A percentile compares a stretch with the other conserved stretches of the same genome.
These are phyloP conservation scores for Serinus canaria DNA, from an alignment of 2,113 vertebrate genomes.

Conservation along the genomic window DNA sequence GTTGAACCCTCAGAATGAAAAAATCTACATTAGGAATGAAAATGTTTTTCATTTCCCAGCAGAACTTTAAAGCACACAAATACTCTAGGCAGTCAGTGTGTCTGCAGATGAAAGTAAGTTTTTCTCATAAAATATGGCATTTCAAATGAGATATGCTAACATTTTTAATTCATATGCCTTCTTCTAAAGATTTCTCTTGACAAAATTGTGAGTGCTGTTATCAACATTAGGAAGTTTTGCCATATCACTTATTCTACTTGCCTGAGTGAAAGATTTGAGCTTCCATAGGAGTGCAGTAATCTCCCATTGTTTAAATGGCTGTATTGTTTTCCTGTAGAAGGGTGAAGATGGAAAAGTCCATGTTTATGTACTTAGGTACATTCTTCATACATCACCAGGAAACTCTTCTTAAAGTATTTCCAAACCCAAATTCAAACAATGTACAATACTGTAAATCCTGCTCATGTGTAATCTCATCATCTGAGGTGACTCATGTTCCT, in stretches of 20 bases:
- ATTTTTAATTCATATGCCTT: conserved; percentile 31
- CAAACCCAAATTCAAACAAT: neutral
- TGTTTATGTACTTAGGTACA: neutral
- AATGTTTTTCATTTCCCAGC: conserved; percentile 46
- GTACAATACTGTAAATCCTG: neutral
- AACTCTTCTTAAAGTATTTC: neutral
- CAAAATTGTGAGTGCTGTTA: conserved; percentile 12
- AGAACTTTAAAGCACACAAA: conserved; percentile 27
- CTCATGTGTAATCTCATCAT: neutral
- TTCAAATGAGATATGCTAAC: neutral
- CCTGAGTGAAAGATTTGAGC: conserved; percentile 12
- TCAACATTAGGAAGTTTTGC: conserved; percentile 9
- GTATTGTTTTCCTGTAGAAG: neutral
- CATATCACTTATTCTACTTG: neutral
- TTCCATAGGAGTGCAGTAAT: conserved; percentile 1
- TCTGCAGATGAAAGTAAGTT: neutral
- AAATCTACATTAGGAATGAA: conserved; percentile 44
- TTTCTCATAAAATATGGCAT: neutral
- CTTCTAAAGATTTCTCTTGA: conserved; percentile 30
- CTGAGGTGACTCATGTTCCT: neutral
- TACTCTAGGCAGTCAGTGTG: neutral
- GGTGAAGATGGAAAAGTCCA: neutral
- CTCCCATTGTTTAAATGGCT: neutral
- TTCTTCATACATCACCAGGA: conserved; percentile 8
- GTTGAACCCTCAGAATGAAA: conserved; percentile 31